Base-by-base conservation (phyloP, 1,140 invertebrate species). In the Magallana angulata region DNA sequence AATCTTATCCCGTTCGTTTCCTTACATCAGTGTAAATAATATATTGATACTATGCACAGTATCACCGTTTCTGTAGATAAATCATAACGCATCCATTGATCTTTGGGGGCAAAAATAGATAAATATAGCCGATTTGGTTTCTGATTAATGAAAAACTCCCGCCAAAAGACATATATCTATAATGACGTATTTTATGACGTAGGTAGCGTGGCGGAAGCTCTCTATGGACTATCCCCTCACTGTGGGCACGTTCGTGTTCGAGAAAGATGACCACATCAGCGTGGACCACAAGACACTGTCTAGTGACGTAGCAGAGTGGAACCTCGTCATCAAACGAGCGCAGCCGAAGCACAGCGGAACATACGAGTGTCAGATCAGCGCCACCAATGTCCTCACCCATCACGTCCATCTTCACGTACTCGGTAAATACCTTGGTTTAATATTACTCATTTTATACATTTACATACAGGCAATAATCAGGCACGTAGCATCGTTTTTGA, bases 331-430 rank as follows among this genome's bases (percentile, higher is more conserved):
- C 59, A 89, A 89, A 68, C 76, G 86, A 57, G 88, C 84, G 62
- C 57, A 87, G 24, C 85, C 86, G 16, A 68, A 80, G 48, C 88
- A 89, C 64, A 82, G 83, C 8, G 88, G 88, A 12, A 87, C 80
- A 9, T 89, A 89, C 36, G 88, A 89, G 24, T 89, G 88, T 82
- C 88, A 89, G 59, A 89, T 89, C n/a, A 89, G 88, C 62, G 85
- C 88, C 18, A 85, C 68, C 16, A 85, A 64, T 36, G 80, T 89
- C 14, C 81, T 86, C 82, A 89, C 88, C 0, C 85, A 89, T 48
- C 86, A 89, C 82, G 88, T 89, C 11, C 85, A 89, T 82, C 76
- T 89, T 14, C 86, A 87, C 18, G 86, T 89, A 81, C 71, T 89
- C 82, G 85, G 88, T 89, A 89, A 85, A 71, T 85, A 80, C 82